Evolutionary conservation across 2,113 vertebrate species (phyloP), one percentile per base, ranked within the genome.

Genomic region (Panurus biarmicus): DNA sequence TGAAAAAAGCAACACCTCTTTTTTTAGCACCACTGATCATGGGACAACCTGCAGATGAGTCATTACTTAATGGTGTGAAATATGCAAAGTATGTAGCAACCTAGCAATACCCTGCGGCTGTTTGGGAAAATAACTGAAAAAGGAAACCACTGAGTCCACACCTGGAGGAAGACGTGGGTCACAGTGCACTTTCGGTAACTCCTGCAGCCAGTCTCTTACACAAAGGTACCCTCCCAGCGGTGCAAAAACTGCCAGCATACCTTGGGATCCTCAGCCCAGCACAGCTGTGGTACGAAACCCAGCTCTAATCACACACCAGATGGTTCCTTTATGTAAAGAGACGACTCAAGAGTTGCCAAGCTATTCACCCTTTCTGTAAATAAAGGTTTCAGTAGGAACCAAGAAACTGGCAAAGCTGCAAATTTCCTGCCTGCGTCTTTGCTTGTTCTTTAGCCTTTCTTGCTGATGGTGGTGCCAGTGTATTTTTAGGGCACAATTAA

Each of bases 331-430:
- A 54, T 95, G 56, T 74, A 79, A 85, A 44, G 60, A 88, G 75
- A 67, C 4, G 40, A 87, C 78, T 95, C 75, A 95, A 94, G 87
- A 26, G 44, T 24, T 95, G 95, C 96, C 95, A 97, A 93, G 87
- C 91, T 93, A 95, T 96, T 97, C 95, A 95, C 93, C 60, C 85
- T 66, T 77, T 88, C 82, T 93, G 95, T 97, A 96, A 96, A 97
- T 95, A 97, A 93, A 88, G 44, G n/a, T 88, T 94, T 74, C 61
- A 81, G 67, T 67, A 51, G 53, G 40, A 47, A 54, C 85, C 53
- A 64, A 92, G 82, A 91, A 93, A 35, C 93, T 93, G 90, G 75
- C 94, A 90, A 77, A 88, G 69, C 57, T 74, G 65, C 60, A 26
- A 28, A 75, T 89, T 95, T 95, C 94, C 94, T 95, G 94, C 82